phyloP scores from a whole-genome alignment of 2,113 vertebrate species.

The Peromyscus californicus region DNA sequence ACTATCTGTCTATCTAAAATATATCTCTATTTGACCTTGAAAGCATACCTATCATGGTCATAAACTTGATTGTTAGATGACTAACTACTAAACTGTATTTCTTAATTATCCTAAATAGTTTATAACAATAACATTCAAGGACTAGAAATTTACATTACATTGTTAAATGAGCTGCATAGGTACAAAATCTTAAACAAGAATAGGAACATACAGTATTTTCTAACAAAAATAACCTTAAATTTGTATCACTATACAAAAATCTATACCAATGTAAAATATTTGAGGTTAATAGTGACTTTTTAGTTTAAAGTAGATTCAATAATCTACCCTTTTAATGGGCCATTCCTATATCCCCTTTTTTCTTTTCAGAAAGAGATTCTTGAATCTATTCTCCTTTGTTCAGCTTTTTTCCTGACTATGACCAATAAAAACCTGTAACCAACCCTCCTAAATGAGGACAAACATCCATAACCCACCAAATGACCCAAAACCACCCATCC shows the following conservation, averaged over 20 bases:
- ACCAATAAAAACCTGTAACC: neutral
- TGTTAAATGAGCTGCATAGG: too few relatives aligned
- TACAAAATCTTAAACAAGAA: neutral
- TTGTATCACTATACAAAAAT: neutral
- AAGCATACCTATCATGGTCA: too few relatives aligned
- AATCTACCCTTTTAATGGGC: neutral
- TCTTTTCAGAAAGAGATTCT: neutral
- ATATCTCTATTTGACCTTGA: too few relatives aligned
- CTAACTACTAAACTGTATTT: too few relatives aligned
- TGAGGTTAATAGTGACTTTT: neutral
- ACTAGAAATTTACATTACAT: too few relatives aligned
- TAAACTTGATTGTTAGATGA: too few relatives aligned
- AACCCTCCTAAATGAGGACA: neutral
- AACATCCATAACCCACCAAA: neutral
- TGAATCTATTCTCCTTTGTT: neutral
- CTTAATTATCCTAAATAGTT: too few relatives aligned
- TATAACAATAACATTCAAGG: too few relatives aligned
- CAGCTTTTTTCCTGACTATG: neutral
- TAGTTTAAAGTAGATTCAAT: neutral
- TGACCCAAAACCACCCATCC: neutral
- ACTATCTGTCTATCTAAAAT: too few relatives aligned
- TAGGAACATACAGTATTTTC: neutral
- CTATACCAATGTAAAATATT: neutral
- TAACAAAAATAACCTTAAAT: neutral
- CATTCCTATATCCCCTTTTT: neutral